Base-by-base conservation (phyloP, 2,888 invertebrate genomes). In the Macrosoma leucophasiata region DNA sequence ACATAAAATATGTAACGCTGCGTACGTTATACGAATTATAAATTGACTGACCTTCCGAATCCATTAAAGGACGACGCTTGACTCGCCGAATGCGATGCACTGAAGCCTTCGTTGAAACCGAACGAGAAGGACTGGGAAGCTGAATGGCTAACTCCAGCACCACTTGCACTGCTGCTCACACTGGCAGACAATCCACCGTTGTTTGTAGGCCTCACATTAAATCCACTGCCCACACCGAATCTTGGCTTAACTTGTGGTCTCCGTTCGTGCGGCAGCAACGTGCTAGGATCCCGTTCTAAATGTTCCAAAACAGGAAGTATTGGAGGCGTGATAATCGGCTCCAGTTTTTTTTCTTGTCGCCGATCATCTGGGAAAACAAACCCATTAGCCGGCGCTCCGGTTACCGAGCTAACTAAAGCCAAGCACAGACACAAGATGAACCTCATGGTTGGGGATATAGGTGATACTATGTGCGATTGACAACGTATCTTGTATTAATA, bases 401-500 rank as follows among this genome's bases (percentile, higher is more conserved):
- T 41, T 5, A 48, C n/a, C 30, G 52, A 53, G 19, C 62, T 48
- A 32, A 62, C 45, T 9, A 61, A 48, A 36, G 60, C 61, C 10
- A 75, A 40, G 40, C 61, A 73, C 38, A 76, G 41, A 51, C 60
- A 72, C 51, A 51, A 50, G 62, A 82, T 68, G 69, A 72, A 59
- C 71, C 53, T 69, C 82, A 82, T 84, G 63, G 54, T 68, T 64
- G 66, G 55, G 55, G 50, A 57, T 64, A 60, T 55, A 55, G 58
- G 46, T 62, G 63, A 71, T 57, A 75, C 81, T 82, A 78, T 69
- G 65, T 48, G 57, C 52, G 58, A 53, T 60, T 48, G 59, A 40
- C 66, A 64, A 55, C 53, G 75, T 70, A 63, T 74, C 71, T 74
- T 63, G 78, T 82, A 73, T 84, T 81, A 84, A 82, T 81, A 81